Conservation (phyloP, 2,797 vertebrate species). For the Sebastes nivosus region DNA sequence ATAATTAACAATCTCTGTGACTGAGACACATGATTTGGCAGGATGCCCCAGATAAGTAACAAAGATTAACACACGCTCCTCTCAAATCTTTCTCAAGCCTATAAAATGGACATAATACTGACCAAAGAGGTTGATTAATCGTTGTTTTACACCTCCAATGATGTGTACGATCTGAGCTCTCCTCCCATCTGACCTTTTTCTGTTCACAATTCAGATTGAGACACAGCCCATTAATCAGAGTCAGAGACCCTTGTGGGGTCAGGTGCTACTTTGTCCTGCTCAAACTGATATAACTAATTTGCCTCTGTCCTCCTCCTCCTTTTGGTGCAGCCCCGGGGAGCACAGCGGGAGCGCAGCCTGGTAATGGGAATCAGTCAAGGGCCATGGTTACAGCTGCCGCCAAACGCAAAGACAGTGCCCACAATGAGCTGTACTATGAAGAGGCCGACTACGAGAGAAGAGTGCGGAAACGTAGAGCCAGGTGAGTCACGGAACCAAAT, state of each 20-base stretch:
- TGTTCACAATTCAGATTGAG: conserved; percentile 16
- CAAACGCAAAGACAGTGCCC: conserved; percentile 91
- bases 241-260: conserved; percentile 11
- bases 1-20: conserved; percentile 44
- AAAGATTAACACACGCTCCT: conserved; percentile 4
- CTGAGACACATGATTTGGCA: conserved; percentile 15
- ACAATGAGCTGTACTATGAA: conserved; percentile 96
- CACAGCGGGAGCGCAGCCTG: conserved; percentile 77
- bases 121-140: not conserved
- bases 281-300: conserved; percentile 46
- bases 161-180: not conserved
- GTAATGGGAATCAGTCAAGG: conserved; percentile 88
- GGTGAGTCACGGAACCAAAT: conserved; percentile 75
- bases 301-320: conserved; percentile 29
- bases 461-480: conserved; percentile 91
- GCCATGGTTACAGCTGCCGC: conserved; percentile 89
- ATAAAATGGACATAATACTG: not conserved
- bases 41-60: conserved; percentile 36
- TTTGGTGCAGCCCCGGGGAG: conserved; percentile 86
- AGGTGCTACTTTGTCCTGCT: conserved; percentile 16
- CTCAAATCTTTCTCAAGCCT: not conserved
- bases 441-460: conserved; percentile 94
- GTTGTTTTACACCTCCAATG: conserved; percentile 1
- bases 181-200: conserved; percentile 5
- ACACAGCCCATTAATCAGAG: conserved; percentile 55